Percentiles rank a stretch among this genome's conserved stretches.
phyloP scores from a whole-genome alignment of 1,140 invertebrate species.

The Brachionus rubens region DNA sequence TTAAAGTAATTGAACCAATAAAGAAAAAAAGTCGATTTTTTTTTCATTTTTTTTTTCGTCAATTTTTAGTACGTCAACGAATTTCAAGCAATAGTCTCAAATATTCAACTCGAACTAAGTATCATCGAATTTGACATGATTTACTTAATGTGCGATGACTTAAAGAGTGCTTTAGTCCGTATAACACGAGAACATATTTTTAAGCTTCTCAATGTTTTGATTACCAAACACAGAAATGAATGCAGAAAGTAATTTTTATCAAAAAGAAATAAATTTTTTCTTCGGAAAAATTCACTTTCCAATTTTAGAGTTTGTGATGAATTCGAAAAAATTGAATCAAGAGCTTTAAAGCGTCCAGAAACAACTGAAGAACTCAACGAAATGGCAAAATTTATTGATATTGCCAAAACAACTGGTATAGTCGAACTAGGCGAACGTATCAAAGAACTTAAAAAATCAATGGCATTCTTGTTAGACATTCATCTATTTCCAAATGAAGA shows the following conservation, averaged over 20 bases:
- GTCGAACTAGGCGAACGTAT: slow-evolving; percentile 66
- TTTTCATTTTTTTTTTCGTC: background rate
- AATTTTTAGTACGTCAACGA: slow-evolving; percentile 56
- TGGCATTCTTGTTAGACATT: slow-evolving; percentile 74
- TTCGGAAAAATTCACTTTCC: background rate
- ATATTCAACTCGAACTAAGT: slow-evolving; percentile 57
- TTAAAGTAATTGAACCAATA: no score
- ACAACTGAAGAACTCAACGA: slow-evolving; percentile 80
- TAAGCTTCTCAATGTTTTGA: slow-evolving; percentile 3
- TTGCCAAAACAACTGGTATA: slow-evolving; percentile 57
- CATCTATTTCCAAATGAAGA: slow-evolving; percentile 69
- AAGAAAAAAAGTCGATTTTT: background rate
- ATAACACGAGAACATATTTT: slow-evolving; percentile 26
- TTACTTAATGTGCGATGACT: slow-evolving; percentile 17
- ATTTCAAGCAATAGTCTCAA: slow-evolving; percentile 54
- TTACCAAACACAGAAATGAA: slow-evolving; percentile 25
- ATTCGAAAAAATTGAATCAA: slow-evolving; percentile 81
- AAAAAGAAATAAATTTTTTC: background rate
- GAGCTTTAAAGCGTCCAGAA: slow-evolving; percentile 77
- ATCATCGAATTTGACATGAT: slow-evolving; percentile 56
- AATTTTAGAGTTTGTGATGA: slow-evolving; percentile 68
- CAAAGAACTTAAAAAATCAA: slow-evolving; percentile 66
- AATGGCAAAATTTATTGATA: slow-evolving; percentile 74
- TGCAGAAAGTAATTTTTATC: slow-evolving; percentile 7
- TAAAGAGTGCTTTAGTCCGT: slow-evolving; percentile 30